Base-by-base conservation (phyloP, 2,797 vertebrate species). In the Chiroxiphia lanceolata region DNA sequence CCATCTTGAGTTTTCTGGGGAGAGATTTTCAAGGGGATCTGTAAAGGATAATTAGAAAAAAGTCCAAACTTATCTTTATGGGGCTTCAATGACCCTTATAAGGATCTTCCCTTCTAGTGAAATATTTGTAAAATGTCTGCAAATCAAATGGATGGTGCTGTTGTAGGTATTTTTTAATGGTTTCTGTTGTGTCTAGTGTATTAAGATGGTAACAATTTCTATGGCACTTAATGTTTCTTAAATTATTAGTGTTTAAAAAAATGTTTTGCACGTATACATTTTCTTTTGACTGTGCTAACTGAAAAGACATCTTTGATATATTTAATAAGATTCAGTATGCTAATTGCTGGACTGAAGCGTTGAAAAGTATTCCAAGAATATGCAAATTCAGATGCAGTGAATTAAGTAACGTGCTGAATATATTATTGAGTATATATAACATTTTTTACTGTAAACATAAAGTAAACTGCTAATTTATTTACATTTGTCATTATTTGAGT, bases 401-500 rank as follows among this genome's bases (percentile, higher is more conserved):
- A n/a, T 93, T 85, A 80, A 83, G 65, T 82, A 91, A 85, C 8
- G 10, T 71, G 40, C n/a, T 85, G 74, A 87, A 91, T 85, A 74
- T 2, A 14, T 92, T 77, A 69, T 33, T 74, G 47, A 60, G 38
- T 83, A 48, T 72, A 45, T 63, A 31, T 69, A 78, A 64, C 10
- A 2, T 9, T 77, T 91, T 93, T 72, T 84, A 51, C 34, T 92
- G 26, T 90, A 53, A 84, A 56, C 7, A 15, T 64, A 90, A 92
- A 94, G 38, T 44, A 76, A 91, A 78, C 65, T 36, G 67, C 44
- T 89, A 60, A 56, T 91, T 94, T 94, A 48, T 94, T 94, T 87
- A 60, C 15, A 20, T 86, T 85, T 89, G n/a, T 44, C 4, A 2
- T 93, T 85, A 79, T 90, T 92, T 75, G 64, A 79, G 25, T 89